Percentiles rank a stretch among this genome's conserved stretches.
Evolutionary conservation across 2,797 vertebrate genomes (phyloP).

Genomic region (Sebastes oblongus): DNA sequence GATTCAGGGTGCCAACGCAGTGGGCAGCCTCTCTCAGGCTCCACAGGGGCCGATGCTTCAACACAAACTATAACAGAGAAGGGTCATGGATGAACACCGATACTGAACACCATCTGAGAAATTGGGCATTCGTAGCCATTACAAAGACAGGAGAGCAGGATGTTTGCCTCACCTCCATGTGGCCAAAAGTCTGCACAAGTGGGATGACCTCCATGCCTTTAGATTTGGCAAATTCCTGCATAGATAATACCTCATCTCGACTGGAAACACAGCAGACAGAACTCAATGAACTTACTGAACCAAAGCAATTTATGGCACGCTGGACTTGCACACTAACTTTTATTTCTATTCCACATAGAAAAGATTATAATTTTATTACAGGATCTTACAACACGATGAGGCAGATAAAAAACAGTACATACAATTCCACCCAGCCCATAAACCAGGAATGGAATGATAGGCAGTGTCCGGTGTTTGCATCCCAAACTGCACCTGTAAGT

Average conservation of each 20-base stretch:
- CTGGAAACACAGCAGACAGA: conserved; percentile 70
- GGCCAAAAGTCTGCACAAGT: conserved; percentile 94
- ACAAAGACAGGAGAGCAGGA: not conserved
- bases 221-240: conserved; percentile 83
- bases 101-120: not conserved
- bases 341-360: not conserved
- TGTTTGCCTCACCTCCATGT: conserved; percentile 91
- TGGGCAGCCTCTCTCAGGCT: conserved; percentile 86
- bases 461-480: not conserved
- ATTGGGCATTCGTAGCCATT: not conserved
- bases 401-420: not conserved
- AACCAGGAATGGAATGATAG: not conserved
- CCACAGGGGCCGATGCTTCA: conserved; percentile 88
- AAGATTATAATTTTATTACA: not conserved
- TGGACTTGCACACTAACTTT: not conserved
- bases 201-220: conserved; percentile 90
- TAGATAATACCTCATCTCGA: conserved; percentile 81
- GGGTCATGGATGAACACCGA: not conserved
- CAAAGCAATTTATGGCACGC: not conserved
- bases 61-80: conserved; percentile 85
- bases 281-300: not conserved
- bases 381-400: not conserved
- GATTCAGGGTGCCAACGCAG: conserved; percentile 92
- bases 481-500: conserved; percentile 88
- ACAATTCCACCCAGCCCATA: not conserved